These are phyloP conservation scores for Phengaris arion DNA, from an alignment of 2,888 invertebrate species.

Conservation along the genomic window DNA sequence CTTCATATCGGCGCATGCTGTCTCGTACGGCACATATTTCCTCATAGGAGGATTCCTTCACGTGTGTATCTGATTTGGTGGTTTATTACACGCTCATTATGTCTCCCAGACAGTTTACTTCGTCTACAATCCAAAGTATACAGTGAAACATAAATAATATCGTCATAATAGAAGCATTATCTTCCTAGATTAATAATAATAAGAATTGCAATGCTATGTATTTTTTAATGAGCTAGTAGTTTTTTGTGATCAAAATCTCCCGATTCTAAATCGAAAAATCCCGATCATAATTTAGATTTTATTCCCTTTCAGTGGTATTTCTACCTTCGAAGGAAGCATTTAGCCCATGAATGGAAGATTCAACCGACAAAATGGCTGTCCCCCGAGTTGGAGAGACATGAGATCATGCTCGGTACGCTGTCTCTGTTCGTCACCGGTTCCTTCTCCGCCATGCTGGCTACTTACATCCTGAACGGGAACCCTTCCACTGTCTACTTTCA, in stretches of 20 bases:
- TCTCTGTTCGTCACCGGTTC: conserved; percentile 78
- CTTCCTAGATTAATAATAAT: too few relatives aligned
- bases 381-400: conserved; percentile 83
- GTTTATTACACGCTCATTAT: too few relatives aligned
- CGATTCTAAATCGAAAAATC: too few relatives aligned
- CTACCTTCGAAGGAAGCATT: conserved; percentile 81
- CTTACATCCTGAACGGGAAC: conserved; percentile 84
- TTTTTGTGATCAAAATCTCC: too few relatives aligned
- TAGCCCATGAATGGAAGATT: conserved; percentile 85
- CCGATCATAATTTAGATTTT: background rate
- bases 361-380: conserved; percentile 84
- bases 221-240: too few relatives aligned
- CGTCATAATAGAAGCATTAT: too few relatives aligned
- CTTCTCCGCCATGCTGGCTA: conserved; percentile 81
- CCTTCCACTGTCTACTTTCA: conserved; percentile 82
- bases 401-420: conserved; percentile 81
- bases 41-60: conserved; percentile 83
- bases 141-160: too few relatives aligned
- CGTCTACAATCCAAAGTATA: too few relatives aligned
- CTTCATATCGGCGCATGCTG: conserved; percentile 69
- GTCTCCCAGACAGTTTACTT: too few relatives aligned
- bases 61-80: conserved; percentile 67
- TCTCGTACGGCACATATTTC: conserved; percentile 82
- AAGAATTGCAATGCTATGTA: too few relatives aligned
- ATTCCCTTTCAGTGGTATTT: conserved; percentile 82